Evolutionary conservation across 2,888 invertebrate genomes (phyloP), one percentile per base, ranked within the genome.

Genomic region (Lagria hirta): DNA sequence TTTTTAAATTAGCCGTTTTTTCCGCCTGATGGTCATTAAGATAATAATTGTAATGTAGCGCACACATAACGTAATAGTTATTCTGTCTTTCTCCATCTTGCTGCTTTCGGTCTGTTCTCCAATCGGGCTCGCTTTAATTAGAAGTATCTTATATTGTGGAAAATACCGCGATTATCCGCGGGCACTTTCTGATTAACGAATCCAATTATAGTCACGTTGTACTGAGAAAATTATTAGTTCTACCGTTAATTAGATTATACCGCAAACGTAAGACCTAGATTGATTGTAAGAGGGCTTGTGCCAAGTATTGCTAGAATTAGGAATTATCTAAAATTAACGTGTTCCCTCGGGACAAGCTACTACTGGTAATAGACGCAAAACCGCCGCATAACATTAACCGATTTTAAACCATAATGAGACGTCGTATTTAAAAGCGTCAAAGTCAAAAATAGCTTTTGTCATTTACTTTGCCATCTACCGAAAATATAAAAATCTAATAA

Each of bases 201-300:
- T 68, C 69, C 70, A 70, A 71, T 71, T 74, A 71, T 71, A 71
- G 71, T 68, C 68, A 65, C 67, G 68, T 68, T 69, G 67, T 69
- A 61, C 61, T 52, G 59, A 64, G 69, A 65, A 70, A 71, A 70
- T 71, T 70, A 70, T 71, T 70, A 70, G 68, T 69, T 69, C 65
- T 64, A 64, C 62, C 60, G 68, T 69, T 70, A 70, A 70, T 70
- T 70, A 70, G 69, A 69, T 70, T 69, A 69, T 53, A 54, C 58
- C 58, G 57, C 57, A 51, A 50, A 52, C 54, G 52, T 54, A 52
- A 57, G n/a, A 53, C 54, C 54, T 57, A 52, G 58, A 60, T 60
- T 58, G 59, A 60, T 57, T 54, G 43, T 38, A 27, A 40, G n/a
- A n/a, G 26, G 48, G 38, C 38, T 34, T 29, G 20, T n/a, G 26